A percentile compares a stretch with the other conserved stretches of the same genome.
Conservation (phyloP, 2,888 invertebrate species). For the Drosophila subsilvestris region DNA sequence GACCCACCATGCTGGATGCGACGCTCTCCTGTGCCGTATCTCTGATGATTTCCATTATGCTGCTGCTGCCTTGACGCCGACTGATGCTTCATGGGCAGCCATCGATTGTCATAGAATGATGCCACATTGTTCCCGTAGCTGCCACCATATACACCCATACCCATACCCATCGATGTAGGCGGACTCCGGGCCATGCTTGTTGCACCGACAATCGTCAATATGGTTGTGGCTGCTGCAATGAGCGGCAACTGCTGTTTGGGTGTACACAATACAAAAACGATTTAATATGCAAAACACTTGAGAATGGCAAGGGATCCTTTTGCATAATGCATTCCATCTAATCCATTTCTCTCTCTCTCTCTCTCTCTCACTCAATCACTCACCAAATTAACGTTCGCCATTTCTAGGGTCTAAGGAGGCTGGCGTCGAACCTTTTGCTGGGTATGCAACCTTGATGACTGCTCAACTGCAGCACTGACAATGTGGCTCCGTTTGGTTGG, state of each 20-base stretch:
- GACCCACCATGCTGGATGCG: conserved; percentile 23
- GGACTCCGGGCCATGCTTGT: conserved; percentile 42
- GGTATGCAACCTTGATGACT: conserved; percentile 46
- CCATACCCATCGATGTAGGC: conserved; percentile 45
- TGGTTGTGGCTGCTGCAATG: conserved; percentile 61
- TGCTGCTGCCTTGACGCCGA: conserved; percentile 39
- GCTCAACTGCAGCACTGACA: conserved; percentile 57
- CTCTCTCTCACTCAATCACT: conserved; percentile 37
- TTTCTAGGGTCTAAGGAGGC: conserved; percentile 41
- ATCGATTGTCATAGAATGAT: conserved; percentile 68
- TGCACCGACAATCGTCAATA: conserved; percentile 65
- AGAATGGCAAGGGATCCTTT: conserved; percentile 32
- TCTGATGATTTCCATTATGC: conserved; percentile 40
- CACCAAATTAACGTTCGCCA: conserved; percentile 64
- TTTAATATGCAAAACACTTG: conserved; percentile 40
- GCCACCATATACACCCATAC: conserved; percentile 40
- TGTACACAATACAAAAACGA: conserved; percentile 32
- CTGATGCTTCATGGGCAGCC: conserved; percentile 58
- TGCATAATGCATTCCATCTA: conserved; percentile 6
- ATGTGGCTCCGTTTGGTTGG: conserved; percentile 56
- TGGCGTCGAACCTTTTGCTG: too few species aligned
- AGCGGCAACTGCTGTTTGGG: conserved; percentile 65
- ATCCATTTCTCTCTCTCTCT: not conserved
- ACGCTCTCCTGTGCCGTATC: conserved; percentile 38
- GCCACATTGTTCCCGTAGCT: conserved; percentile 64